These are phyloP conservation scores for Rhagologus leucostigma DNA, from an alignment of 2,113 vertebrate species.

Conservation along the genomic window DNA sequence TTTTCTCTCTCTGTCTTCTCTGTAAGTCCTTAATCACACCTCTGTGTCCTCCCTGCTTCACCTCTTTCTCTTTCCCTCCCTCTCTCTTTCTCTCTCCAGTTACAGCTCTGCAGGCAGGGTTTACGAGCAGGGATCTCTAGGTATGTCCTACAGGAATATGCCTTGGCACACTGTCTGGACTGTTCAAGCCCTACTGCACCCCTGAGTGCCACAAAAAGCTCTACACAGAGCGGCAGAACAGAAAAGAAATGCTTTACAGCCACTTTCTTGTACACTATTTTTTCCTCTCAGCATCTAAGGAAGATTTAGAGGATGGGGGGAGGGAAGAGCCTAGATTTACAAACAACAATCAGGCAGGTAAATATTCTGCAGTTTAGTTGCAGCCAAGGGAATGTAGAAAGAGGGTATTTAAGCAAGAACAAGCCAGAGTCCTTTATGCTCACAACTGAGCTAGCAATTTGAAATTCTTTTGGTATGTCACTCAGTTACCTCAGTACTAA, in stretches of 20 bases:
- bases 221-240: background rate
- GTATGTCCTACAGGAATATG: constrained; percentile 18
- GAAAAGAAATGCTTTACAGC: constrained; percentile 38
- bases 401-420: background rate
- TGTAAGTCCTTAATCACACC: background rate
- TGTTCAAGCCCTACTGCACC: constrained; percentile 43
- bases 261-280: constrained; percentile 8
- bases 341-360: constrained; percentile 54
- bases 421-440: background rate
- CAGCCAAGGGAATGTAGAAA: constrained; percentile 2
- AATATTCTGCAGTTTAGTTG: constrained; percentile 23
- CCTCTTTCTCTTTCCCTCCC: background rate
- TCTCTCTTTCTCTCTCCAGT: background rate
- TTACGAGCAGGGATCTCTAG: constrained; percentile 5
- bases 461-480: background rate
- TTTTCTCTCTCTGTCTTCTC: background rate
- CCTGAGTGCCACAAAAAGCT: constrained; percentile 42
- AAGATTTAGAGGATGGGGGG: background rate
- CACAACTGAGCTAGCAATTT: background rate
- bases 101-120: background rate
- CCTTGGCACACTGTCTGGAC: constrained; percentile 42
- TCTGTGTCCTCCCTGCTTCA: background rate
- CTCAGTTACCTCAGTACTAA: background rate
- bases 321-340: background rate
- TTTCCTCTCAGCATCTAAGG: background rate